Percentiles rank a stretch among this genome's conserved stretches.
These are phyloP conservation scores for Triplophysa tibetana DNA, from an alignment of 2,113 vertebrate genomes.

Conservation along the genomic window DNA sequence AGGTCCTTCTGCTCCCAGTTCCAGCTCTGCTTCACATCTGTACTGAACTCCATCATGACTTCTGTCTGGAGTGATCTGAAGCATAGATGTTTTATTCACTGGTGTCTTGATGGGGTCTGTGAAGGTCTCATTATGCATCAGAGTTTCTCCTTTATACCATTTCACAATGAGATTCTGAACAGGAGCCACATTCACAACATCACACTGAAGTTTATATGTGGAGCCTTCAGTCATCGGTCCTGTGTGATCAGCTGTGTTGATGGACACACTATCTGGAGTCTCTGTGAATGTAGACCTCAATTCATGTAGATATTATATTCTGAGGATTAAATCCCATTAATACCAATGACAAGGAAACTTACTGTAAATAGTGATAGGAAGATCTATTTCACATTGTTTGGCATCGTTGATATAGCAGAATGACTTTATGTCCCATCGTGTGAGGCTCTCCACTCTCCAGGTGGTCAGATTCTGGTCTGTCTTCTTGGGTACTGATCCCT, in stretches of 20 bases:
- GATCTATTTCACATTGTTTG: not conserved
- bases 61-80: constrained; percentile 49
- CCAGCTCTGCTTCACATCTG: constrained; percentile 61
- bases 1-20: constrained; percentile 7
- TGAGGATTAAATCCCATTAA: not conserved
- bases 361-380: constrained; percentile 69
- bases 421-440: constrained; percentile 57
- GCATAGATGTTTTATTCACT: constrained; percentile 36
- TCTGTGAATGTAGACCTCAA: constrained; percentile 54
- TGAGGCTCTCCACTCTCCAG: constrained; percentile 41
- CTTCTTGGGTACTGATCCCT: fast-evolving
- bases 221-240: constrained; percentile 47
- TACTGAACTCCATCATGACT: constrained; percentile 46
- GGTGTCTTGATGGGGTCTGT: not conserved
- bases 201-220: constrained; percentile 67
- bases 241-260: constrained; percentile 26
- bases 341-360: constrained; percentile 48
- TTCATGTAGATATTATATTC: not conserved
- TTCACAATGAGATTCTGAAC: constrained; percentile 55
- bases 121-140: fast-evolving
- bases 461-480: fast-evolving
- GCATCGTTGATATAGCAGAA: constrained; percentile 35
- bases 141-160: constrained; percentile 59
- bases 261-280: constrained; percentile 61
- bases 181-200: constrained; percentile 62